A percentile compares a stretch with the other conserved stretches of the same genome.
Evolutionary conservation across 2,113 vertebrate genomes (phyloP).

Genomic region (Nasalis larvatus): DNA sequence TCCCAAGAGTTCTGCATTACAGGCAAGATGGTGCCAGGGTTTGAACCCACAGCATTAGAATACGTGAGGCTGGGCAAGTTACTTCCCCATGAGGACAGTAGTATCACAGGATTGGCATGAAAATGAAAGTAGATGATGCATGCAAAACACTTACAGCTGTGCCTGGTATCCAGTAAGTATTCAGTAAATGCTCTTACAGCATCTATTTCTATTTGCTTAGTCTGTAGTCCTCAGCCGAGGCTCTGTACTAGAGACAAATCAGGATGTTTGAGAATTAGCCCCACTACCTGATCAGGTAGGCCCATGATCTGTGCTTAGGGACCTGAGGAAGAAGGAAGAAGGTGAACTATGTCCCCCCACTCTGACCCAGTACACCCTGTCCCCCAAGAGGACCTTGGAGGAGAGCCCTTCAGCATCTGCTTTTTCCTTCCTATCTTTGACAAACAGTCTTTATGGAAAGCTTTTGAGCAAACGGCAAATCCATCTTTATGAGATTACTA

Average conservation of each 20-base stretch:
- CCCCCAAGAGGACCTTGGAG: not conserved
- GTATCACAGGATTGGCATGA: not conserved
- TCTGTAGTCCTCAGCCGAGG: accelerated
- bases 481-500: conserved; percentile 61
- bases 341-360: not conserved
- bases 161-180: too few relatives aligned
- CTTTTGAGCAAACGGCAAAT: conserved; percentile 57
- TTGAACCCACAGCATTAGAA: not conserved
- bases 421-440: conserved; percentile 29
- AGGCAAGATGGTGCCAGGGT: not conserved
- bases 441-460: conserved; percentile 56
- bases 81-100: not conserved
- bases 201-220: not conserved
- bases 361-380: not conserved
- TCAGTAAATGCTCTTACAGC: not conserved
- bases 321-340: not conserved
- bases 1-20: not conserved
- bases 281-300: not conserved
- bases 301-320: not conserved
- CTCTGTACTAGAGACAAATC: not conserved
- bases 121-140: not conserved
- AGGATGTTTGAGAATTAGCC: not conserved
- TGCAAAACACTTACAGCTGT: not conserved
- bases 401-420: not conserved
- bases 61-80: not conserved